A percentile compares a stretch with the other conserved stretches of the same genome.
phyloP scores from a whole-genome alignment of 1,140 invertebrate species.

The Dryas iulia region DNA sequence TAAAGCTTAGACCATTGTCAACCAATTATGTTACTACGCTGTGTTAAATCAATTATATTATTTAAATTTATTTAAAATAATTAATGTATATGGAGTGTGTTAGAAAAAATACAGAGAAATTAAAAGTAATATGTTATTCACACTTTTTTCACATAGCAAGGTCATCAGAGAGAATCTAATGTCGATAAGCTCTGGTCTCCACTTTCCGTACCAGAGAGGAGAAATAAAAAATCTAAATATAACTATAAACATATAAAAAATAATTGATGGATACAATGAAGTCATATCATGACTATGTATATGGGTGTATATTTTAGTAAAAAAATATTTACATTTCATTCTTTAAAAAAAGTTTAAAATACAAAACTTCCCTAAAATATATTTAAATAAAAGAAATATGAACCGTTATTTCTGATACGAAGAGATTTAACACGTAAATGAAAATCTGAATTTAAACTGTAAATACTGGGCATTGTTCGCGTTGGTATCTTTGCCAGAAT shows the following conservation, averaged over 20 bases:
- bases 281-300: too few relatives aligned
- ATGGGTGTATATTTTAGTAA: not conserved
- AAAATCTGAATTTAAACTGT: not conserved
- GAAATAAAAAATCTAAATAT: too few relatives aligned
- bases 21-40: not conserved
- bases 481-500: slow-evolving; percentile 9
- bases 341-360: not conserved
- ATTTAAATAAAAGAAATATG: not conserved
- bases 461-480: not conserved
- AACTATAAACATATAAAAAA: too few relatives aligned
- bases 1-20: not conserved
- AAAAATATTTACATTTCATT: not conserved
- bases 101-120: not conserved
- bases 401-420: not conserved
- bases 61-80: not conserved
- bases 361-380: not conserved
- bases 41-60: not conserved
- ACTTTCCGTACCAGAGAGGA: too few relatives aligned
- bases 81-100: not conserved
- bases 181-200: too few relatives aligned
- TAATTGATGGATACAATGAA: too few relatives aligned
- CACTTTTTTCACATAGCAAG: too few relatives aligned
- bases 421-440: not conserved
- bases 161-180: too few relatives aligned
- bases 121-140: too few relatives aligned